A percentile compares a stretch with the other conserved stretches of the same genome.
Evolutionary conservation across 2,113 vertebrate genomes (phyloP).

Genomic region (Cyphomyrus plagiostoma): DNA sequence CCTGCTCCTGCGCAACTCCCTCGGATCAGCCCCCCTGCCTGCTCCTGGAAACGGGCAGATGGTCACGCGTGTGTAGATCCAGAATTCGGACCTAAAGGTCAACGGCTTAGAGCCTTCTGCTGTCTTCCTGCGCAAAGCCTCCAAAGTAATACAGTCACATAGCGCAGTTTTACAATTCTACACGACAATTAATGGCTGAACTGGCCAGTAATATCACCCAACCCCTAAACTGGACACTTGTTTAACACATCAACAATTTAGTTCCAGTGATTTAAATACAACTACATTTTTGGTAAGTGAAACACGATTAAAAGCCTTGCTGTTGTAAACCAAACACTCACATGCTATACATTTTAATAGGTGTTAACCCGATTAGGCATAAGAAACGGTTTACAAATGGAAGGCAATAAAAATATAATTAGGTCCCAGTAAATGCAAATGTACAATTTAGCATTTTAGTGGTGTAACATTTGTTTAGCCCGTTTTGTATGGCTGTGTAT

Average conservation of each 20-base stretch:
- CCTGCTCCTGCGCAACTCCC: neutral
- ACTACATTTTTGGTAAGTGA: neutral
- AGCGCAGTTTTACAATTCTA: neutral
- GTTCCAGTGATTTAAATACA: neutral
- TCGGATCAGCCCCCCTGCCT: neutral
- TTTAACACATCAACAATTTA: neutral
- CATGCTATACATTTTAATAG: neutral
- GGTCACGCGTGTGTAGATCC: neutral
- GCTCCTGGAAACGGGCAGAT: neutral
- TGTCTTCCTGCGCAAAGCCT: neutral
- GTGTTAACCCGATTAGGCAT: neutral
- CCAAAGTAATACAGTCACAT: neutral
- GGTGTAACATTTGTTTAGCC: neutral
- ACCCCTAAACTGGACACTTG: neutral
- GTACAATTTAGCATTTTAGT: neutral
- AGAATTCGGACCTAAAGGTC: neutral
- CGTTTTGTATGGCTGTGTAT: neutral
- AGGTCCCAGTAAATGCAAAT: neutral
- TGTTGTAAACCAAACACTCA: neutral
- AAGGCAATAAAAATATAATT: slow-evolving; percentile 3
- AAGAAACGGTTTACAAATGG: neutral
- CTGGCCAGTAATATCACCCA: neutral
- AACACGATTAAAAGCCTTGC: neutral
- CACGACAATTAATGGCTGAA: neutral
- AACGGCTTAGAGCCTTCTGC: neutral